phyloP scores from a whole-genome alignment of 1,140 invertebrate genomes.

The Thrips palmi region DNA sequence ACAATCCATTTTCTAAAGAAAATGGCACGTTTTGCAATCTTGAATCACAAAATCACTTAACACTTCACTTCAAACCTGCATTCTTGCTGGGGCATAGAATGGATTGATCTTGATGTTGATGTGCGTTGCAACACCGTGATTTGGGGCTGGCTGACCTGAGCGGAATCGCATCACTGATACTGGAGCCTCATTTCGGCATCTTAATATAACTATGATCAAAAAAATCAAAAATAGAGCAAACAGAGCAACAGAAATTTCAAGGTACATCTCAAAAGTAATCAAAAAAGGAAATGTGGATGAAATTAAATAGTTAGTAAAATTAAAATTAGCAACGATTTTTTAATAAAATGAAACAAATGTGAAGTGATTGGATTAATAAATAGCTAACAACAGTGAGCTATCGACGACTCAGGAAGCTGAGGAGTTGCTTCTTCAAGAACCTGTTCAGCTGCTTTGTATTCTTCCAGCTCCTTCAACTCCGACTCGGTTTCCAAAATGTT shows the following conservation, averaged over 20 bases:
- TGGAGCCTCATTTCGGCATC: too few species aligned
- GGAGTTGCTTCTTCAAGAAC: conserved; percentile 47
- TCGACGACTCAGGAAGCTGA: conserved; percentile 26
- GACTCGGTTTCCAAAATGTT: conserved; percentile 48
- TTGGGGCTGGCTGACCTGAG: too few species aligned
- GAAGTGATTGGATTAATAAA: neutral
- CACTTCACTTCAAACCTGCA: too few species aligned
- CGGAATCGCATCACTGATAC: too few species aligned
- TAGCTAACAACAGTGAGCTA: too few species aligned
- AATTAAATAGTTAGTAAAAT: conserved; percentile 4
- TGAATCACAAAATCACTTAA: too few species aligned
- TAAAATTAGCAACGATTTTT: neutral
- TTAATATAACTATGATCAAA: too few species aligned
- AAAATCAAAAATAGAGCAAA: conserved; percentile 7
- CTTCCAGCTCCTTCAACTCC: conserved; percentile 55
- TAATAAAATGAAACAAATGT: conserved; percentile 4
- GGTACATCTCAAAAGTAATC: neutral
- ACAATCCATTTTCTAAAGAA: too few species aligned
- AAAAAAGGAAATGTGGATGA: conserved; percentile 1
- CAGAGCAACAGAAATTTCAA: neutral
- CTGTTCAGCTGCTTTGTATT: conserved; percentile 45
- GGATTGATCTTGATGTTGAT: too few species aligned
- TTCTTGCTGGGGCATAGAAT: too few species aligned
- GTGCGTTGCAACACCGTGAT: too few species aligned
- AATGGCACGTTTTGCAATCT: too few species aligned